Evolutionary conservation across 2,113 vertebrate species (phyloP).

Genomic region (Apteryx mantelli): DNA sequence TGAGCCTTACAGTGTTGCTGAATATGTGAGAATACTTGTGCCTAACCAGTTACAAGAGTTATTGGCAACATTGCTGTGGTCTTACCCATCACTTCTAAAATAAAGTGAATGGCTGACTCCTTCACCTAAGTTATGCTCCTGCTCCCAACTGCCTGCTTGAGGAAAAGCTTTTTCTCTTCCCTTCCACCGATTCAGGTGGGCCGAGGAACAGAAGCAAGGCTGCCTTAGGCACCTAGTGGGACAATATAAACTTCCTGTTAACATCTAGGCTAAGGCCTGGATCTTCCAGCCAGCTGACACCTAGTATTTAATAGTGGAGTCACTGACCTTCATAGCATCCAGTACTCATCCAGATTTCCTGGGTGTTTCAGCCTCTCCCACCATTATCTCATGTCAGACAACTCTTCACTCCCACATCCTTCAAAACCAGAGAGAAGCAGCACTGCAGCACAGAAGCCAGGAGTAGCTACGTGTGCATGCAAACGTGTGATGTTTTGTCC

Average conservation of each 20-base stretch:
- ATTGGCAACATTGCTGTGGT: background rate
- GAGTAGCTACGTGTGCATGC: fast-evolving
- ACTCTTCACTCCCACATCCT: background rate
- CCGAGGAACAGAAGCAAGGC: background rate
- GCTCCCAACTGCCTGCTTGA: background rate
- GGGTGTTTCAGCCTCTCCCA: background rate
- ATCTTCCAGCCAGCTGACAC: background rate
- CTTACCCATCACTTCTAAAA: fast-evolving
- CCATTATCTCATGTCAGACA: background rate
- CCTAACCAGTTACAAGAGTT: background rate
- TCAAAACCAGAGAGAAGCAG: background rate
- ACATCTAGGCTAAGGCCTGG: fast-evolving
- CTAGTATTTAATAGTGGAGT: background rate
- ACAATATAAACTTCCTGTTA: background rate
- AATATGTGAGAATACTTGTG: fast-evolving
- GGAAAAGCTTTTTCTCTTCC: background rate
- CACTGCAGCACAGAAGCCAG: background rate
- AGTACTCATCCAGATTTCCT: background rate
- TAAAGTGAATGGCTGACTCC: background rate
- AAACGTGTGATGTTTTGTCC: background rate
- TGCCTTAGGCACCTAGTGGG: background rate
- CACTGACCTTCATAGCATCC: background rate
- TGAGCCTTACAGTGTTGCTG: fast-evolving
- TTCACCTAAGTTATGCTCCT: background rate
- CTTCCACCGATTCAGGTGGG: background rate